Evolutionary conservation across 2,113 vertebrate genomes (phyloP).

Genomic region (Elachura formosa): DNA sequence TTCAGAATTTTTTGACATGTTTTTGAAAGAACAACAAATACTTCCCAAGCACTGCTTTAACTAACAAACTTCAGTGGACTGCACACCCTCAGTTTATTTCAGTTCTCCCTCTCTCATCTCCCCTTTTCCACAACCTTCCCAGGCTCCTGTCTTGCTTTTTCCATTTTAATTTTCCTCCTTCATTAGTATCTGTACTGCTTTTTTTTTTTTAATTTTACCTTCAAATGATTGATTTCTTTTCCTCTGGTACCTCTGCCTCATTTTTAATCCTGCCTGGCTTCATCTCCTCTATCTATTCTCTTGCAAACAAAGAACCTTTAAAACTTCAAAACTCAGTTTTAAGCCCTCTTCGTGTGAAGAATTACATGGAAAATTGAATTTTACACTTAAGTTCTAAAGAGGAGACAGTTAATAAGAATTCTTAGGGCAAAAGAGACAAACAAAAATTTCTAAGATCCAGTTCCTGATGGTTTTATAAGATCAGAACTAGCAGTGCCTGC

Average conservation of each 20-base stretch:
- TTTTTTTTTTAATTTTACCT: background rate
- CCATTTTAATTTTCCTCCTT: background rate
- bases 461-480: background rate
- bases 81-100: background rate
- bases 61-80: background rate
- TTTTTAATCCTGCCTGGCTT: background rate
- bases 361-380: background rate
- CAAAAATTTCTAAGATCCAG: background rate
- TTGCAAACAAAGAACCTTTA: background rate
- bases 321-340: background rate
- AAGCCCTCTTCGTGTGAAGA: background rate
- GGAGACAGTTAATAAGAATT: background rate
- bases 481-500: background rate
- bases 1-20: slow-evolving; percentile 39
- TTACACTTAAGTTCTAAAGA: background rate
- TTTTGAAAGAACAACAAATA: slow-evolving; percentile 43
- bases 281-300: background rate
- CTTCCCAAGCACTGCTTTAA: background rate
- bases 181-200: background rate
- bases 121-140: background rate
- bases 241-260: background rate
- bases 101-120: background rate
- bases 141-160: background rate
- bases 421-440: background rate
- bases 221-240: background rate